Evolutionary conservation across 2,113 vertebrate genomes (phyloP), one percentile per base, ranked within the genome.

Genomic region (Chamaetylas fuelleborni): DNA sequence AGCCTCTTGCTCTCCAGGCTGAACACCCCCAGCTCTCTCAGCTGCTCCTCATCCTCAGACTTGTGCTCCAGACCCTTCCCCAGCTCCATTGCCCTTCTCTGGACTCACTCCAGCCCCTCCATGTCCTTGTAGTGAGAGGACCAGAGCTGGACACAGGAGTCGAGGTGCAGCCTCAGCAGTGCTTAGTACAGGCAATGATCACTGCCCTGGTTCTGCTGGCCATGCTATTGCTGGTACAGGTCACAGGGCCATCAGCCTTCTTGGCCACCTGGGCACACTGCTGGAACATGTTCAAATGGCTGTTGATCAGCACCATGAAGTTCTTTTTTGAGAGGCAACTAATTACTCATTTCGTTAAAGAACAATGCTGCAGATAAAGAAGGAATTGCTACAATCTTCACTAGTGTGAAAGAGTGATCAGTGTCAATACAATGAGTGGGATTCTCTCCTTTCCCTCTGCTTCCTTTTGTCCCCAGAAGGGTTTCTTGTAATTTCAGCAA

Each of bases 401-500:
- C 45, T 48, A 48, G 6, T 20, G 12, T 69, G 40, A 56, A 43
- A 72, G 18, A 57, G 18, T 56, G 85, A 40, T 22, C 67, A 82
- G 18, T 7, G 8, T 67, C 88, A 84, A 86, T 69, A 89, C 83
- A 93, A 67, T 81, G 42, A 94, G 72, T 73, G 40, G 74, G 67
- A 80, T 72, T 92, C 29, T 69, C 5, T 87, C 43, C 9, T 71
- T 62, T 91, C 43, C 53, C 22, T 76, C 50, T 24, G 8, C 12
- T 80, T 78, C n/a, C 19, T 88, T 95, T 92, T 97, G 87, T 97
- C 93, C 95, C 93, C 83, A 93, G 91, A 93, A 98, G 93, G 86
- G 58, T 87, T 97, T 96, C 62, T 69, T 97, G 56, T 97, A 81
- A 96, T 97, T 97, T 97, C 95, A 89, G 88, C 78, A 87, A 42